Base-by-base conservation (phyloP, 1,140 invertebrate species). In the Eumeta japonica region DNA sequence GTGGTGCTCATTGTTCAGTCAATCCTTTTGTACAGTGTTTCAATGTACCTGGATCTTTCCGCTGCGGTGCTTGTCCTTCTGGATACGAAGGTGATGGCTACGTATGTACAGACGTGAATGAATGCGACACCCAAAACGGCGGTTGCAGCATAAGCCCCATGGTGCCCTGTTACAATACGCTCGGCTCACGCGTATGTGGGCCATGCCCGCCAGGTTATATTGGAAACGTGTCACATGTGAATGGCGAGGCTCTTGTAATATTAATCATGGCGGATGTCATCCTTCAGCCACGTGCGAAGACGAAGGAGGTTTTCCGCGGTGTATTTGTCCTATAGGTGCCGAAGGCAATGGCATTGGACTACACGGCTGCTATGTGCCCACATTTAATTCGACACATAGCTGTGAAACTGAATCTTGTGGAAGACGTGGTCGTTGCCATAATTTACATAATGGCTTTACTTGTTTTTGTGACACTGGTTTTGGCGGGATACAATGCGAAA, bases 61-160 rank as follows among this genome's bases (percentile, higher is more conserved):
- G 77, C 30, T 97, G 94, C 63, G 91, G 87, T 0, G 74, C 79
- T 10, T 97, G 93, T 74, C 89, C 92, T 10, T 4, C 50, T 79
- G 89, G 91, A 11, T 94, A 88, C 52, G 83, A 84, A 19, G 94
- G 94, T 16, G 92, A 92, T 76, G 94, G 94, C 0, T 86, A 85
- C 50, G 82, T 80, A 20, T 97, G 94, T 62, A 65, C 70, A 0
- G 94, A 97, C 58, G 82, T 95, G 16, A 84, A 97, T 56, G 93
- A 97, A 76, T 97, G 93, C 67, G 58, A 78, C 11, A 61, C 62
- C 1, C 85, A 88, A 48, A 93, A 93, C 66, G 94, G 94, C 1
- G 94, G 94, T 5, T 97, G 94, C 61, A 95, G 88, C 41, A 58
- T 76, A 0, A 66, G 68, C 43, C 92, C 93, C 0, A 67, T 77